Evolutionary conservation across 2,113 vertebrate species (phyloP).

Genomic region (Aphyosemion australe): DNA sequence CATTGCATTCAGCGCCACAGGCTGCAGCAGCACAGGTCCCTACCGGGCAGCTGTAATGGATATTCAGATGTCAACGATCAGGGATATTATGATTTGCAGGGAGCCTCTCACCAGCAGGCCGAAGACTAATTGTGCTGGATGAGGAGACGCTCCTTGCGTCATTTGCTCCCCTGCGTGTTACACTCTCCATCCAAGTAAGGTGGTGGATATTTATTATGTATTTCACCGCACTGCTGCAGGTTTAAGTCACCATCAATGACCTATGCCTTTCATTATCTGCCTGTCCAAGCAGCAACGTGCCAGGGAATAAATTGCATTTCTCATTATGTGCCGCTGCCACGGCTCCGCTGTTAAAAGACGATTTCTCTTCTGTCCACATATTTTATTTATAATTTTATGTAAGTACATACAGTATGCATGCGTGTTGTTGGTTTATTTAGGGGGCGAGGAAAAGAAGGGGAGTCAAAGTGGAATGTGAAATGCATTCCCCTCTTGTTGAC

Average conservation of each 20-base stretch:
- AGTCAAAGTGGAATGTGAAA: constrained; percentile 7
- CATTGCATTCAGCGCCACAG: constrained; percentile 10
- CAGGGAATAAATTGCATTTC: constrained; percentile 98
- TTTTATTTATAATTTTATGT: constrained; percentile 56
- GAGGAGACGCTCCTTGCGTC: constrained; percentile 67
- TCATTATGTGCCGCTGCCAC: constrained; percentile 87
- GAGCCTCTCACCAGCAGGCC: constrained; percentile 59
- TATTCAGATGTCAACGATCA: constrained; percentile 79
- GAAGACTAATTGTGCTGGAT: constrained; percentile 77
- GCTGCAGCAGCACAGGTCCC: constrained; percentile 24
- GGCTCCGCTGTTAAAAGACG: constrained; percentile 72
- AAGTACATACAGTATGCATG: constrained; percentile 38
- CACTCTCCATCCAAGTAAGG: constrained; percentile 90
- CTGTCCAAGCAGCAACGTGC: constrained; percentile 94
- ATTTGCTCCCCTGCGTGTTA: constrained; percentile 65
- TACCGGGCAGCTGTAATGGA: constrained; percentile 62
- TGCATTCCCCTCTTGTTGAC: constrained; percentile 40
- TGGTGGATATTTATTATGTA: constrained; percentile 93
- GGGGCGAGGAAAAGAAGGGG: neutral
- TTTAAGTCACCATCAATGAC: constrained; percentile 98
- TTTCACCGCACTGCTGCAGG: constrained; percentile 92
- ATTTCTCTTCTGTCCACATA: constrained; percentile 69
- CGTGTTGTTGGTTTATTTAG: constrained; percentile 35
- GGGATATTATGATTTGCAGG: constrained; percentile 78
- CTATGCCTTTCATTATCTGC: constrained; percentile 99